Evolutionary conservation across 2,888 invertebrate genomes (phyloP).

Genomic region (Esperia sulphurella): DNA sequence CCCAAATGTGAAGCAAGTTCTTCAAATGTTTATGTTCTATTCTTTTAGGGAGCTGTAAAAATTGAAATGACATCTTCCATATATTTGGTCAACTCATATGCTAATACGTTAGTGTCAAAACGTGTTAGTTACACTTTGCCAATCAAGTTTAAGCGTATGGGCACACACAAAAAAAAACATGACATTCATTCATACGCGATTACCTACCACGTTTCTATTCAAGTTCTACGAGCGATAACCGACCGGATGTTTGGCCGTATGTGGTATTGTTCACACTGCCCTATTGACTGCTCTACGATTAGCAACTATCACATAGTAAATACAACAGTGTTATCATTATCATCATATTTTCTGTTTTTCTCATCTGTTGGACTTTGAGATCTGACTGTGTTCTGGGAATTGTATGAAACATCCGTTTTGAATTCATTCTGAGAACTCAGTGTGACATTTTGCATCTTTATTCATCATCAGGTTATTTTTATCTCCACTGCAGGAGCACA

Average conservation of each 20-base stretch:
- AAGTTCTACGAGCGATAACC: conserved; percentile 57
- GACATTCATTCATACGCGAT: conserved; percentile 47
- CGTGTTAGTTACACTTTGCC: no score
- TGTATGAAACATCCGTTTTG: background rate
- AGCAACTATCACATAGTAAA: background rate
- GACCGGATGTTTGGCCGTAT: conserved; percentile 68
- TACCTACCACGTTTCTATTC: conserved; percentile 40
- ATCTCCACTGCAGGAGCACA: no score
- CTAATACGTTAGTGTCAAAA: no score
- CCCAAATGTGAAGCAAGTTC: no score
- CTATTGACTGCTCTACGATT: conserved; percentile 30
- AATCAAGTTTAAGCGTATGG: background rate
- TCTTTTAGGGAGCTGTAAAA: no score
- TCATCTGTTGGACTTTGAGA: background rate
- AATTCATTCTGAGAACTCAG: background rate
- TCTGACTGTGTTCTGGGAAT: background rate
- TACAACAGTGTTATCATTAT: no score
- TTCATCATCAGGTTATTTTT: no score
- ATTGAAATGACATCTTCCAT: no score
- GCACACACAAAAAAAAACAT: background rate
- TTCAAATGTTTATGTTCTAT: no score
- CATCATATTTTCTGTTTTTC: background rate
- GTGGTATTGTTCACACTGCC: conserved; percentile 56
- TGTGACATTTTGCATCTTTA: background rate
- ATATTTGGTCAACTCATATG: no score